Evolutionary conservation across 2,113 vertebrate species (phyloP).

Genomic region (Phocoena phocoena): DNA sequence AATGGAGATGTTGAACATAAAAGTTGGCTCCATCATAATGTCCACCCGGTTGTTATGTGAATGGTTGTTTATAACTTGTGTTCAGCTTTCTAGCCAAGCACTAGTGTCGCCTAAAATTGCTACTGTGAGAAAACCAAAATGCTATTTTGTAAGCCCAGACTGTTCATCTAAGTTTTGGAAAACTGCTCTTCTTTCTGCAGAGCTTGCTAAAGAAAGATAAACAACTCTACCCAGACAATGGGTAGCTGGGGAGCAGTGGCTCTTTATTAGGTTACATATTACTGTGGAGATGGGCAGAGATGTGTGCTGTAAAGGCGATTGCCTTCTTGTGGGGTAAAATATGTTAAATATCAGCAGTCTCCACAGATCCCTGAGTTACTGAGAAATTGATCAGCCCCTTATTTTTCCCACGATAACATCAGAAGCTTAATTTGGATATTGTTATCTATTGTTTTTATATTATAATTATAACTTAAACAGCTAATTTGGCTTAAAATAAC

Average conservation of each 20-base stretch:
- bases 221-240: constrained; percentile 63
- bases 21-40: constrained; percentile 74
- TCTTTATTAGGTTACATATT: constrained; percentile 43
- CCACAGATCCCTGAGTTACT: neutral
- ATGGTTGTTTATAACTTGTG: constrained; percentile 85
- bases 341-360: constrained; percentile 15
- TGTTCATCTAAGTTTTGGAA: constrained; percentile 78
- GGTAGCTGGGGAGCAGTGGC: constrained; percentile 36
- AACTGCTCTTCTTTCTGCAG: constrained; percentile 77
- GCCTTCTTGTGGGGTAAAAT: constrained; percentile 9
- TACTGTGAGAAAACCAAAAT: constrained; percentile 88
- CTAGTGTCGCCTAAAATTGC: constrained; percentile 90
- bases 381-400: constrained; percentile 25
- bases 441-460: constrained; percentile 18
- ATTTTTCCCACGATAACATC: neutral
- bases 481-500: constrained; percentile 4
- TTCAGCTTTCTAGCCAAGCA: constrained; percentile 84
- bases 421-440: constrained; percentile 14
- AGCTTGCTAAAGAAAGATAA: constrained; percentile 78
- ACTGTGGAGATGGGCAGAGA: neutral
- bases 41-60: constrained; percentile 85
- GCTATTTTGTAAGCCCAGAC: constrained; percentile 78
- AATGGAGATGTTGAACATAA: constrained; percentile 75
- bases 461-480: constrained; percentile 18
- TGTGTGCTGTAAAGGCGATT: neutral